Evolutionary conservation across 2,113 vertebrate species (phyloP).

Genomic region (Platichthys stellatus): DNA sequence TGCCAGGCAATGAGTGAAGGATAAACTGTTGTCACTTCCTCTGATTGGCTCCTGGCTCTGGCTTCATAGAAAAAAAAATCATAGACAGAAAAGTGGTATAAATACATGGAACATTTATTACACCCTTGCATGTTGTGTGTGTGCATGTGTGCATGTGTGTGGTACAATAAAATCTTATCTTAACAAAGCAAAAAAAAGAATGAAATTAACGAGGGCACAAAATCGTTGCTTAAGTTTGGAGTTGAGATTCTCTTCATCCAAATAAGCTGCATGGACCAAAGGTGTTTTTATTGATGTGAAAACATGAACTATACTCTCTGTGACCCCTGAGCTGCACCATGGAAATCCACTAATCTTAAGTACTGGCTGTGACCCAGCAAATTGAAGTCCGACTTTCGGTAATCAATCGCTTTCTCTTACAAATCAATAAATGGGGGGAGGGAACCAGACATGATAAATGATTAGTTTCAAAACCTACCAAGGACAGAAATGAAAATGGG

Average conservation of each 20-base stretch:
- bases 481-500: constrained; percentile 39
- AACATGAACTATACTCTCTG: constrained; percentile 18
- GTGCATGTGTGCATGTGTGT: too few relatives aligned
- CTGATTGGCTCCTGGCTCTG: too few relatives aligned
- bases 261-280: constrained; percentile 13
- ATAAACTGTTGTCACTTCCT: too few relatives aligned
- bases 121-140: too few relatives aligned
- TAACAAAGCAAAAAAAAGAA: neutral
- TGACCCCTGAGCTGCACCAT: constrained; percentile 22
- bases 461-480: constrained; percentile 18
- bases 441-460: constrained; percentile 53
- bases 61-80: too few relatives aligned
- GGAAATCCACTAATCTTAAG: constrained; percentile 37
- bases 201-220: neutral
- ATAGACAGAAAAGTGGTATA: neutral
- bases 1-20: neutral
- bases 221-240: neutral
- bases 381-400: constrained; percentile 39
- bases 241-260: neutral
- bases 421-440: constrained; percentile 62
- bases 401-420: constrained; percentile 56
- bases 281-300: constrained; percentile 12
- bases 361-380: constrained; percentile 35
- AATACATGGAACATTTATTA: neutral
- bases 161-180: too few relatives aligned